A percentile compares a stretch with the other conserved stretches of the same genome.
These are phyloP conservation scores for Podarcis muralis DNA, from an alignment of 2,113 vertebrate species.

Conservation along the genomic window DNA sequence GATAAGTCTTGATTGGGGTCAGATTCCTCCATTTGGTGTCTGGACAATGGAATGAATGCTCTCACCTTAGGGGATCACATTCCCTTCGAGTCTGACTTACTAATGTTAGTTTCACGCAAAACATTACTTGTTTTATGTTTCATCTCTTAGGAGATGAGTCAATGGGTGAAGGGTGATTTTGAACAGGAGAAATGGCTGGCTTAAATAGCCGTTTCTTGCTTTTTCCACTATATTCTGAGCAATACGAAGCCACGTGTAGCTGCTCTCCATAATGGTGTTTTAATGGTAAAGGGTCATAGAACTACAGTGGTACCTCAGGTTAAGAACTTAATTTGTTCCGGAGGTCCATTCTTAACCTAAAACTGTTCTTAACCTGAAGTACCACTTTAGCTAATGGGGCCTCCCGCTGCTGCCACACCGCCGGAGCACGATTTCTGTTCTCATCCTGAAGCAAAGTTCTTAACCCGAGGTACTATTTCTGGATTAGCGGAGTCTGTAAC, in stretches of 20 bases:
- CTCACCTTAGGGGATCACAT: not conserved
- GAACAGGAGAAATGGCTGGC: not conserved
- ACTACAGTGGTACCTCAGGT: not conserved
- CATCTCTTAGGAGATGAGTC: not conserved
- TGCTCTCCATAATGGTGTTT: not conserved
- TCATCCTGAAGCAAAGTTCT: no score
- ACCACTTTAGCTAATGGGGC: no score
- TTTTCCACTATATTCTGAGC: not conserved
- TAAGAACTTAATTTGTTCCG: no score
- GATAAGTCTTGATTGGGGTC: not conserved
- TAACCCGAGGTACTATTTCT: no score
- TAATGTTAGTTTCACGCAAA: not conserved
- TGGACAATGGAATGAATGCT: not conserved
- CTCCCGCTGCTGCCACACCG: no score
- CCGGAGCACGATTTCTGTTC: no score
- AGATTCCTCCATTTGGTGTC: not conserved
- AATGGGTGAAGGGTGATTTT: not conserved
- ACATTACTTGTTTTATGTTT: not conserved
- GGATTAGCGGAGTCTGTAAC: no score
- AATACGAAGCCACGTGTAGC: not conserved
- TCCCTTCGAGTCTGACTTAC: not conserved
- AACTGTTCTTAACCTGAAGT: no score
- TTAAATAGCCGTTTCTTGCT: not conserved
- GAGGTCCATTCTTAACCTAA: no score
- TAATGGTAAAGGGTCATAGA: not conserved